Base-by-base conservation (phyloP, 2,113 vertebrate genomes). In the Scytalopus superciliaris region DNA sequence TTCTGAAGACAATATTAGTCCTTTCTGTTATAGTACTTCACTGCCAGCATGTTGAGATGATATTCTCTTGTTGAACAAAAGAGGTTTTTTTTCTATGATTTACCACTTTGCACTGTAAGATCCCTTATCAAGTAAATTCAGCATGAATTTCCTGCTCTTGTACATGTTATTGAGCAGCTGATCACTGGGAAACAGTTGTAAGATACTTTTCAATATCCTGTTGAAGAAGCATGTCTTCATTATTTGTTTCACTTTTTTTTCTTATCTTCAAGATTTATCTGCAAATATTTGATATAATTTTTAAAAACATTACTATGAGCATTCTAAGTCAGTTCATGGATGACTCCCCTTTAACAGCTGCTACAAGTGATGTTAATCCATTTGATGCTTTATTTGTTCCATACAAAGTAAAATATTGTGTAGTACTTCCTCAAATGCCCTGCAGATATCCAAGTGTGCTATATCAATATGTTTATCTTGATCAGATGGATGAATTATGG, bases 1-100 rank as follows among this genome's bases (percentile, higher is more conserved):
- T 91, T 93, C 56, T 82, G 81, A 89, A 70, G 69, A 79, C 27
- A 5, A 68, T 87, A 93, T 91, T 68, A 89, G 69, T 56, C 22
- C 44, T 94, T 91, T 75, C 49, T 89, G 49, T 82, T 85, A 18
- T 44, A 72, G 45, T 1, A 8, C 23, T 84, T 87, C 52, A 68
- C 24, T 79, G 39, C 16, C 68, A 75, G 52, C 17, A 72, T 22
- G 24, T 82, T 82, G 69, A 87, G 53, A 68, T 87, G 17, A 68
- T 75, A 80, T 40, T 84, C 47, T 91, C 16, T 57, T 82, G 52
- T 72, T 75, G 44, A 87, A 82, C 21, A 56, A 81, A 92, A 75
- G 6, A 3, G 0, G 0, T 1, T 44, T 1, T 56, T 74, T 90
- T 63, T 27, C 23, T 21, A n/a, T 35, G 5, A 39, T 42, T 93